These are phyloP conservation scores for Suricata suricatta DNA, from an alignment of 2,113 vertebrate species.

Conservation along the genomic window DNA sequence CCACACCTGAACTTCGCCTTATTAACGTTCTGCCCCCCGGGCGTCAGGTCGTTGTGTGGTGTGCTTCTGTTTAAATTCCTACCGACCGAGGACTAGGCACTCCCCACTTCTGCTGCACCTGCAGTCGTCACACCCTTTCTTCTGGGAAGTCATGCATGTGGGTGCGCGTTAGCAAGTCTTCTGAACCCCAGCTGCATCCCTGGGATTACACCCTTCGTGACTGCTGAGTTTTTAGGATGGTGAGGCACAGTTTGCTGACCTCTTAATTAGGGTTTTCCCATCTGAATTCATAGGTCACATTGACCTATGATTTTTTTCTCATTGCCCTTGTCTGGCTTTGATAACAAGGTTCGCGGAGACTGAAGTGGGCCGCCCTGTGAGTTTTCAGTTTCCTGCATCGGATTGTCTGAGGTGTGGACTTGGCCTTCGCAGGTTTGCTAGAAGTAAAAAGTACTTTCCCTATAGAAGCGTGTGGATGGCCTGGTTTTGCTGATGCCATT, in stretches of 20 bases:
- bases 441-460: background rate
- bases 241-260: accelerated
- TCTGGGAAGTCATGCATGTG: accelerated
- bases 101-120: accelerated
- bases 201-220: background rate
- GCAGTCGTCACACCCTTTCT: background rate
- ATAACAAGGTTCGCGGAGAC: background rate
- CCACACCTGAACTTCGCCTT: background rate
- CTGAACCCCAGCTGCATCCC: accelerated
- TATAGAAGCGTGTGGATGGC: accelerated
- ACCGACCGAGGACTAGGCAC: accelerated
- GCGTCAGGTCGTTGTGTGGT: accelerated
- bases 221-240: accelerated
- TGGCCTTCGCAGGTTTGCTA: background rate
- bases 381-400: accelerated
- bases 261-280: background rate
- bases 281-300: background rate
- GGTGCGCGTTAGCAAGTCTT: accelerated
- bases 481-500: background rate
- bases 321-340: background rate
- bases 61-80: background rate
- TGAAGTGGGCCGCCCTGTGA: no score
- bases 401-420: background rate
- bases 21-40: accelerated
- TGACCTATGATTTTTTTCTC: background rate